Evolutionary conservation across 2,113 vertebrate genomes (phyloP).

Genomic region (Galbula dea): DNA sequence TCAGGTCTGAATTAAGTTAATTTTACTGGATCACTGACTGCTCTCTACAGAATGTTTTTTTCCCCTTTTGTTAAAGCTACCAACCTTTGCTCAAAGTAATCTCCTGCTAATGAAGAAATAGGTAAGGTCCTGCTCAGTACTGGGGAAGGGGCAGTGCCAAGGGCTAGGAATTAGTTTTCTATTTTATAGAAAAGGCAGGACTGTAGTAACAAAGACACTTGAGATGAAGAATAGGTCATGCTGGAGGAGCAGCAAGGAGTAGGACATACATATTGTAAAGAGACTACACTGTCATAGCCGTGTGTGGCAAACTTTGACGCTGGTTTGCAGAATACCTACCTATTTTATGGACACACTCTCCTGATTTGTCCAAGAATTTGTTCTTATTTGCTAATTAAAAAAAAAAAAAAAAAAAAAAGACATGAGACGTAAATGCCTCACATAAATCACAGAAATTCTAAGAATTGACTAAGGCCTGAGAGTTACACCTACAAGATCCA

Average conservation of each 20-base stretch:
- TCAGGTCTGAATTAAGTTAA: background rate
- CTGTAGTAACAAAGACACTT: background rate
- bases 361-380: background rate
- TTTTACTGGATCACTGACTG: background rate
- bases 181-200: background rate
- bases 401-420: background rate
- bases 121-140: background rate
- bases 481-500: background rate
- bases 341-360: background rate
- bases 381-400: background rate
- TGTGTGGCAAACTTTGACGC: background rate
- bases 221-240: background rate
- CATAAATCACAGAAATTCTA: background rate
- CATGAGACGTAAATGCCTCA: background rate
- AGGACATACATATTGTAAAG: background rate
- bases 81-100: background rate
- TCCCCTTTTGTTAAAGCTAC: slow-evolving; percentile 3
- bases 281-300: background rate
- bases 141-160: background rate
- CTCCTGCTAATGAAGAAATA: background rate
- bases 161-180: background rate
- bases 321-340: background rate
- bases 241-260: background rate
- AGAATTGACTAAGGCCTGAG: background rate
- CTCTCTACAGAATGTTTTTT: background rate